A percentile compares a stretch with the other conserved stretches of the same genome.
Conservation (phyloP, 2,888 invertebrate genomes). For the Lycaena phlaeas region DNA sequence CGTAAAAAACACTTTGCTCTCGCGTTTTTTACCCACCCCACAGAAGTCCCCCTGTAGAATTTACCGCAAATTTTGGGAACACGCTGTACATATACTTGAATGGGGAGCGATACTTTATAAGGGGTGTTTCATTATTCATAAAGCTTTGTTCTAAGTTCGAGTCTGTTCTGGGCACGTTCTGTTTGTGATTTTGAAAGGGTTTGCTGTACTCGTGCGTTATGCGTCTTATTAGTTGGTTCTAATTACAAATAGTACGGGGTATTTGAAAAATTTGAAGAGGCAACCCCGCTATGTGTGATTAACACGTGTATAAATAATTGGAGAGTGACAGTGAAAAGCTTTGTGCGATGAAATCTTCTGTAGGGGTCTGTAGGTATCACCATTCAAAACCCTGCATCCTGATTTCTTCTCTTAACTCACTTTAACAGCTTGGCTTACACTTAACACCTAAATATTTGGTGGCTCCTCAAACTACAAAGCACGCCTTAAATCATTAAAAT, state of each 20-base stretch:
- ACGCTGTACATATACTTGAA: constrained; percentile 20
- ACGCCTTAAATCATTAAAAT: too few relatives aligned
- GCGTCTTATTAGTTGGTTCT: constrained; percentile 9
- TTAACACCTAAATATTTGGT: too few relatives aligned
- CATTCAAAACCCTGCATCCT: too few relatives aligned
- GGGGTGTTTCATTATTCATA: constrained; percentile 68
- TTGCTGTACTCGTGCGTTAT: constrained; percentile 3
- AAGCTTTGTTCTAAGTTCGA: constrained; percentile 57
- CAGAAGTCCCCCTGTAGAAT: constrained; percentile 31
- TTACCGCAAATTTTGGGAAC: constrained; percentile 32
- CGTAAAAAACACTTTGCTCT: constrained; percentile 68
- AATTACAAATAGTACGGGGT: neutral
- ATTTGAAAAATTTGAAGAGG: neutral
- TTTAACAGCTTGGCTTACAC: too few relatives aligned
- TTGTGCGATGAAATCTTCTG: too few relatives aligned
- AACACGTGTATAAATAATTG: too few relatives aligned
- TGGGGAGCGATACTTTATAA: constrained; percentile 35
- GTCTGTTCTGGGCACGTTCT: constrained; percentile 45
- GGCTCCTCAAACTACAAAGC: too few relatives aligned
- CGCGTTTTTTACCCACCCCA: constrained; percentile 46
- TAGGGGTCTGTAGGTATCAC: too few relatives aligned
- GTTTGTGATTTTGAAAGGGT: constrained; percentile 45
- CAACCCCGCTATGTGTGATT: too few relatives aligned
- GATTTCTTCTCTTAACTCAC: too few relatives aligned
- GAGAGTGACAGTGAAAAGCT: too few relatives aligned